Conservation (phyloP, 2,113 vertebrate species). For the Oreotrochilus melanogaster region DNA sequence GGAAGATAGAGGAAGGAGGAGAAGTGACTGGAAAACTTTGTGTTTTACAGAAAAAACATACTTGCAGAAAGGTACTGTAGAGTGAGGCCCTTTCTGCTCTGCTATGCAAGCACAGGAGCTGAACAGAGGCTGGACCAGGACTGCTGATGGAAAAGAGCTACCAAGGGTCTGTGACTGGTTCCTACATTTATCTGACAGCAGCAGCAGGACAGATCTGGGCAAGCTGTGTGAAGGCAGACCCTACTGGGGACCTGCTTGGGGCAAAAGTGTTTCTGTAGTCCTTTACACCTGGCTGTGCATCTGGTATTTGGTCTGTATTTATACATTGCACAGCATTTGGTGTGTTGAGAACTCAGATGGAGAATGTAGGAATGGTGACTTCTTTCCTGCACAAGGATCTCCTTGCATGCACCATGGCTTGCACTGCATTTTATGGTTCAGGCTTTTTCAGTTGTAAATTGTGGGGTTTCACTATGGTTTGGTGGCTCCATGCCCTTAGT, state of each 20-base stretch:
- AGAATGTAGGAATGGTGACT: neutral
- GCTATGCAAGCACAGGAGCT: neutral
- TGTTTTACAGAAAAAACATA: neutral
- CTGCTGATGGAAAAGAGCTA: neutral
- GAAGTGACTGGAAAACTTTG: neutral
- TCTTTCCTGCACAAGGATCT: neutral
- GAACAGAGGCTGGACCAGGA: neutral
- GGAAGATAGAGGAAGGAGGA: neutral
- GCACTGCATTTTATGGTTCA: neutral
- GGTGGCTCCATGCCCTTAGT: neutral
- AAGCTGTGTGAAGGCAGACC: neutral
- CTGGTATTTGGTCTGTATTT: neutral
- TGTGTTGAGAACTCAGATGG: neutral
- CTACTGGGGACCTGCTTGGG: neutral
- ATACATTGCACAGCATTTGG: neutral
- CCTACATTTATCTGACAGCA: neutral
- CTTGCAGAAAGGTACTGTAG: neutral
- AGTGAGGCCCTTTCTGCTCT: neutral
- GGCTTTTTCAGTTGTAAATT: neutral
- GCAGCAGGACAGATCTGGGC: neutral
- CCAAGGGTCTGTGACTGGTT: neutral
- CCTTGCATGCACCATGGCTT: neutral
- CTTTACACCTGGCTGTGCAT: neutral
- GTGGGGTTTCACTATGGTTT: neutral
- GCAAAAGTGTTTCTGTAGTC: neutral